Base-by-base conservation (phyloP, 2,888 invertebrate species). In the Spodoptera picta region DNA sequence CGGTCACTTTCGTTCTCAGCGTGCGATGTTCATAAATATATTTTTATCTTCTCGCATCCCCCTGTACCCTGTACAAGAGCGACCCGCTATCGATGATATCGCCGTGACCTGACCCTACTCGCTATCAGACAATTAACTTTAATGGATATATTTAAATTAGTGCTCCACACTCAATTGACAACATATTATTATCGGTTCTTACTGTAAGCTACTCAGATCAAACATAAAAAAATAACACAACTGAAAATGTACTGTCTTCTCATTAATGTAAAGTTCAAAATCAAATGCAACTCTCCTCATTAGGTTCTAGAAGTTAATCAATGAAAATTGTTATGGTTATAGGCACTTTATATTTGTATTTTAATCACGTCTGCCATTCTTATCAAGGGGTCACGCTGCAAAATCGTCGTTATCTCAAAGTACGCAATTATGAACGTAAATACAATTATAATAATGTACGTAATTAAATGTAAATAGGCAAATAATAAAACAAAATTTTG, bases 121-220 rank as follows among this genome's bases (percentile, higher is more conserved):
- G 47, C 78, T 89, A 93, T 93, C 93, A 86, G 82, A 85, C 92
- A 94, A 94, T 94, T 94, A 93, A 93, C 89, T 92, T 90, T 92
- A 93, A 94, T 94, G 90, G 89, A 86, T 91, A 92, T 80, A 93
- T 92, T 94, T 92, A 92, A 93, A 93, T 94, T 93, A 93, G 93
- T 87, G 82, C 85, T 85, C 82, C 85, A 84, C 88, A 89, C 85
- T 89, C 87, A 86, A 91, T 89, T 88, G 87, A 87, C 90, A 87
- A 87, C 85, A 84, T 81, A 75, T 70, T 81, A 83, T 86, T 81
- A 76, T 77, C 63, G 44, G 51, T 19, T 36, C 45, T 66, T 61
- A 69, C 69, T 66, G 71, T 79, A 72, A 78, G 79, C 65, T 55
- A 61, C 14, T 42, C 23, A 60, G 44, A 68, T 59, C 69, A 67